Evolutionary conservation across 2,888 invertebrate genomes (phyloP), one percentile per base, ranked within the genome.

Genomic region (Clistopyga incitator): DNA sequence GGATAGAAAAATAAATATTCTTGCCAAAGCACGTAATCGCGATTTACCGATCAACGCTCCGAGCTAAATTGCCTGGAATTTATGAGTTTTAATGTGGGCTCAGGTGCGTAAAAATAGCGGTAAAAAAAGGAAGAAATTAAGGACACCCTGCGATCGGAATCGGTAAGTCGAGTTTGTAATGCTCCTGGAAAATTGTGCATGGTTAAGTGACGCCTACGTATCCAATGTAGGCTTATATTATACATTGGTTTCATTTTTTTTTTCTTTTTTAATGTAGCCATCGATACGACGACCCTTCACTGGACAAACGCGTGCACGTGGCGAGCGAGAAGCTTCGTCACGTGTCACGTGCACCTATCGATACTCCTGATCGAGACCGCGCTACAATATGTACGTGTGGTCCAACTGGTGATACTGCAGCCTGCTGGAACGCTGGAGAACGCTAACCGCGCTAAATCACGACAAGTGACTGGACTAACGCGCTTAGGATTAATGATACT

Each of bases 121-220:
- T 38, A 38, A 34, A 56, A 45, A 65, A 67, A n/a, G n/a, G n/a
- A n/a, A n/a, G n/a, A 42, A 83, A 61, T 76, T 79, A 83, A 79
- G 84, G 74, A 80, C 75, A 82, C 74, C 56, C 65, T 25, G 77
- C 74, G 82, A 85, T 85, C 42, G 20, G 75, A 76, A 85, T 85
- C 71, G 25, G 15, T 45, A 64, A 64, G 50, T 25, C 29, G 72
- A 54, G 68, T 71, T 38, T 72, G 71, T 65, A 47, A 29, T 42
- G 20, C 18, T 45, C 47, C 56, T 13, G 72, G 42, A 64, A 45
- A 78, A 45, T 68, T 52, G 25, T 45, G 45, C 38, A 56, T 23
- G 59, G 20, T 42, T 18, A n/a, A 20, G 78, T 38, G 56, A 78
- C 78, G 70, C 70, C 78, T 34, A 78, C 78, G 20, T 45, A 29